These are phyloP conservation scores for Parochlus steinenii DNA, from an alignment of 2,888 invertebrate genomes.

Conservation along the genomic window DNA sequence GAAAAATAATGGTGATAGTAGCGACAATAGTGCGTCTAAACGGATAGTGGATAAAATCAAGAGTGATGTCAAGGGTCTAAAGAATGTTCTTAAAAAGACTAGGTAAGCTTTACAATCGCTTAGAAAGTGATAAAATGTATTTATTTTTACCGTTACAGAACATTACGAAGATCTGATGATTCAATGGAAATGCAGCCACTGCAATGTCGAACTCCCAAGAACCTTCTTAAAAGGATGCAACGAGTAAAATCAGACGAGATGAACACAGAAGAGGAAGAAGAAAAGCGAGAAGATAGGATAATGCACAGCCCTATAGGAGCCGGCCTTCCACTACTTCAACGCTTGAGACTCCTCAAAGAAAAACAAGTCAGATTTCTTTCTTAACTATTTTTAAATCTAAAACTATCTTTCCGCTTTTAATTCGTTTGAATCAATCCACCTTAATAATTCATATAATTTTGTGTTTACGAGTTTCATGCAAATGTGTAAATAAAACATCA, in stretches of 20 bases:
- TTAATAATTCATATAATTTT: background rate
- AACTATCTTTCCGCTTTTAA: background rate
- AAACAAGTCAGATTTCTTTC: conserved; percentile 44
- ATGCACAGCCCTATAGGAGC: conserved; percentile 63
- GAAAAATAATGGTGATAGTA: conserved; percentile 23
- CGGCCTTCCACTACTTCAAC: conserved; percentile 60
- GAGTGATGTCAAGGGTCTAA: conserved; percentile 62
- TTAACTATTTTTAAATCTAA: conserved; percentile 11
- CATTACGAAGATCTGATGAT: conserved; percentile 33
- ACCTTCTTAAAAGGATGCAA: conserved; percentile 53
- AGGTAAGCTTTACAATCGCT: conserved; percentile 23
- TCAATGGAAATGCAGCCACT: conserved; percentile 53
- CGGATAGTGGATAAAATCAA: conserved; percentile 68
- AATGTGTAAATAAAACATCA: background rate
- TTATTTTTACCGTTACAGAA: conserved; percentile 14
- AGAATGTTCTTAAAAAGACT: conserved; percentile 39
- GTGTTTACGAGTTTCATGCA: background rate
- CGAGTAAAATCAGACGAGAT: conserved; percentile 56
- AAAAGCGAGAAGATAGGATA: conserved; percentile 40
- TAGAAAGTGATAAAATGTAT: background rate
- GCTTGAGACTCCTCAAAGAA: conserved; percentile 66
- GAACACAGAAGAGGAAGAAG: conserved; percentile 33
- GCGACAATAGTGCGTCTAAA: conserved; percentile 49
- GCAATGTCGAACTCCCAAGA: conserved; percentile 32
- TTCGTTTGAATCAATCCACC: conserved; percentile 2